phyloP scores from a whole-genome alignment of 2,113 vertebrate genomes.

The Smithornis capensis region DNA sequence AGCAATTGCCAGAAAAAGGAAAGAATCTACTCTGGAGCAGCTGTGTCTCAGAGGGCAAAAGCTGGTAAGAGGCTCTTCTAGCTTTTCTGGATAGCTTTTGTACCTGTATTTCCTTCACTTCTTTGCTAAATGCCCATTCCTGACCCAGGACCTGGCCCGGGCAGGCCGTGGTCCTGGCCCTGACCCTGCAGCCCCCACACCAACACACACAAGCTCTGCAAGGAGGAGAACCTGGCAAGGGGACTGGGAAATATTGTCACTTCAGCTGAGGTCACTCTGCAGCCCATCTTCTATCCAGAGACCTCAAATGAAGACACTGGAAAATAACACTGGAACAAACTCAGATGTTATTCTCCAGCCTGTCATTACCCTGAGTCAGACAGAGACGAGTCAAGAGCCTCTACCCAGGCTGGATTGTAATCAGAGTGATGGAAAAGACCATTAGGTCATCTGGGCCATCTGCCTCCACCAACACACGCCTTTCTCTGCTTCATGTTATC shows the following conservation, averaged over 20 bases:
- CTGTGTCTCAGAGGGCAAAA: not conserved
- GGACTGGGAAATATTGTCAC: constrained; percentile 43
- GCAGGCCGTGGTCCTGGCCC: too few species aligned
- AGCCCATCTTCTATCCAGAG: constrained; percentile 29
- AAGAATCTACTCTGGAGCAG: not conserved
- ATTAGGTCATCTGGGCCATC: constrained; percentile 63
- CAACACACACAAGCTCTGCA: not conserved
- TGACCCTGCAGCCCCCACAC: not conserved
- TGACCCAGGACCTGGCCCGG: not conserved
- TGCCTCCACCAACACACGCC: not conserved
- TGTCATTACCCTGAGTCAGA: constrained; percentile 59
- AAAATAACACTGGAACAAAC: constrained; percentile 38
- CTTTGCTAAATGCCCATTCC: not conserved
- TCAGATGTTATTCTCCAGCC: constrained; percentile 44
- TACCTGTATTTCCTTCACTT: not conserved
- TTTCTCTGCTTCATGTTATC: constrained; percentile 52
- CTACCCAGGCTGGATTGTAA: not conserved
- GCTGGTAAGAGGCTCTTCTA: not conserved
- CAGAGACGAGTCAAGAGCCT: not conserved
- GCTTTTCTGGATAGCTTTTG: not conserved
- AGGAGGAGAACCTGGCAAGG: constrained; percentile 29
- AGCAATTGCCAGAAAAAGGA: not conserved
- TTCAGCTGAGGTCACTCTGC: constrained; percentile 36
- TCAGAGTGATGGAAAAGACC: constrained; percentile 48
- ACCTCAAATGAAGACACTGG: constrained; percentile 21